Evolutionary conservation across 2,797 vertebrate species (phyloP).

Genomic region (Pangasius mekongensis): DNA sequence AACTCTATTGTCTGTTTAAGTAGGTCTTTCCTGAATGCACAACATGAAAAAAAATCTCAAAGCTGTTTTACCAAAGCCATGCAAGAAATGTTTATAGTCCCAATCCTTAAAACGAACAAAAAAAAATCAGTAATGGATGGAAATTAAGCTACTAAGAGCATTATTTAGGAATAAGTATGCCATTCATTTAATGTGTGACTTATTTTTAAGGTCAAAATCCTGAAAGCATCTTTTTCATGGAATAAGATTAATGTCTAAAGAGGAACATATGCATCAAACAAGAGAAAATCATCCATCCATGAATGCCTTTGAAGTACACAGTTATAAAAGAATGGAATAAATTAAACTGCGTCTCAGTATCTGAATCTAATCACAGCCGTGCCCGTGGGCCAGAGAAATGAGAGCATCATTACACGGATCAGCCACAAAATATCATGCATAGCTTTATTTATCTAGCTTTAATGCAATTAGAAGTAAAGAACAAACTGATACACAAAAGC

Average conservation of each 20-base stretch:
- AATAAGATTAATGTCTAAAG: conserved; percentile 48
- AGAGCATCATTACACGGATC: conserved; percentile 27
- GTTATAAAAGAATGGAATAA: conserved; percentile 18
- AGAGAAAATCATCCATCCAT: conserved; percentile 42
- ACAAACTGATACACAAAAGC: not conserved
- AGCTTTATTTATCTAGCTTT: conserved; percentile 24
- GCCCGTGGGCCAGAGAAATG: conserved; percentile 34
- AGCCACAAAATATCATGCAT: conserved; percentile 23
- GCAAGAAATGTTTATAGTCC: not conserved
- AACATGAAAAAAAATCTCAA: not conserved
- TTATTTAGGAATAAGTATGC: conserved; percentile 28
- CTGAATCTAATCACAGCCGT: conserved; percentile 43
- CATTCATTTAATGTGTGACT: conserved; percentile 32
- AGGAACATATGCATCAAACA: conserved; percentile 38
- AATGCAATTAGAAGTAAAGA: conserved; percentile 38
- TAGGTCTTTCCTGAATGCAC: not conserved
- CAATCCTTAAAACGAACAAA: not conserved
- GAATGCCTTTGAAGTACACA: conserved; percentile 43
- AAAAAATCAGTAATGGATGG: not conserved
- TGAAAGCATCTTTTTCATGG: conserved; percentile 22
- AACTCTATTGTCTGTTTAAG: not conserved
- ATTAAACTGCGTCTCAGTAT: conserved; percentile 8
- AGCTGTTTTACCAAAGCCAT: not conserved
- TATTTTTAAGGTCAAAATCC: conserved; percentile 35
- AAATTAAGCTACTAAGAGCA: conserved; percentile 6